Percentiles rank a stretch among this genome's conserved stretches.
phyloP scores from a whole-genome alignment of 2,888 invertebrate genomes.

The Muschampia plurimacula region DNA sequence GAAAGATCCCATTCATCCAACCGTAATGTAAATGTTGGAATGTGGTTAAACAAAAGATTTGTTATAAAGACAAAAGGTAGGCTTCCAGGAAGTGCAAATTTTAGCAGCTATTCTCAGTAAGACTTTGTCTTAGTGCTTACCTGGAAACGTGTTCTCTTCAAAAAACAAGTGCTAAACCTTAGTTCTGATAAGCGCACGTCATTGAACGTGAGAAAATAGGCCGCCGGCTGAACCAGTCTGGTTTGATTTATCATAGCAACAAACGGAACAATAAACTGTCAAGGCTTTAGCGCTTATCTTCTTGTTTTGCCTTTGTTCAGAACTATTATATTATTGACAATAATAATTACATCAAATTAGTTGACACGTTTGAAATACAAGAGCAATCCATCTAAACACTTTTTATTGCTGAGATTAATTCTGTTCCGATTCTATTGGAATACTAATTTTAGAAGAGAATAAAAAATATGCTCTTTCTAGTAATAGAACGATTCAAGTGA shows the following conservation, averaged over 20 bases:
- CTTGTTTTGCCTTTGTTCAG: not conserved
- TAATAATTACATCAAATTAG: not conserved
- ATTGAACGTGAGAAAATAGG: conserved; percentile 30
- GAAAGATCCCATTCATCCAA: not conserved
- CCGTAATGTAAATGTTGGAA: not conserved
- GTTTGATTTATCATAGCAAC: conserved; percentile 10
- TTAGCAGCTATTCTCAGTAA: conserved; percentile 24
- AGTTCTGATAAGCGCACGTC: conserved; percentile 27
- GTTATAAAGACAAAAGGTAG: conserved; percentile 13
- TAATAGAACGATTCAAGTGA: too few relatives aligned
- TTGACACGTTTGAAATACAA: too few relatives aligned
- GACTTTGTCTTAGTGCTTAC: conserved; percentile 13
- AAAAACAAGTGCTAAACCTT: conserved; percentile 27
- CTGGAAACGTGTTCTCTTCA: conserved; percentile 32
- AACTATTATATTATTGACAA: not conserved
- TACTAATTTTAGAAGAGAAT: too few relatives aligned
- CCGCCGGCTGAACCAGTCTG: conserved; percentile 17
- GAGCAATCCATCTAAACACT: too few relatives aligned
- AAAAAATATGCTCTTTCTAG: too few relatives aligned
- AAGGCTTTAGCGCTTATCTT: conserved; percentile 6
- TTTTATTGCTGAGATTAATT: too few relatives aligned
- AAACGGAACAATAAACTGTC: conserved; percentile 1
- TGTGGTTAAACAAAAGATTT: conserved; percentile 8
- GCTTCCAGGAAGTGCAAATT: conserved; percentile 25
- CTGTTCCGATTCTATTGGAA: too few relatives aligned